Evolutionary conservation across 2,888 invertebrate species (phyloP).

Genomic region (Papilio protenor): DNA sequence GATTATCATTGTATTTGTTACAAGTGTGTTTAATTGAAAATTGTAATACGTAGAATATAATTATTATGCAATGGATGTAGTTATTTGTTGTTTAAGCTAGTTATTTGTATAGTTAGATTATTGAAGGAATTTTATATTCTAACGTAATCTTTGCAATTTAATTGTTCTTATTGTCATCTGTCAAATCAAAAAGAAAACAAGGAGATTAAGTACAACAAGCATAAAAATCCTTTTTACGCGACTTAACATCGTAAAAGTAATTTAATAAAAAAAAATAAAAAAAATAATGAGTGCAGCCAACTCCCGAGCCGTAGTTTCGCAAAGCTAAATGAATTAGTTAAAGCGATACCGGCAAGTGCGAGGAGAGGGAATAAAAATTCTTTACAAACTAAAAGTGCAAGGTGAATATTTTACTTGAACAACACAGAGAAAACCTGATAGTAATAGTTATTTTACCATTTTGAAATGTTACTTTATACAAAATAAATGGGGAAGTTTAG

Average conservation of each 20-base stretch:
- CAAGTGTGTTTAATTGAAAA: background rate
- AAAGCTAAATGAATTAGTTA: slow-evolving; percentile 30
- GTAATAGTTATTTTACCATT: background rate
- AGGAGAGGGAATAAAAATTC: slow-evolving; percentile 17
- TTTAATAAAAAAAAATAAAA: slow-evolving; percentile 9
- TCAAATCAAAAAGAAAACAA: background rate
- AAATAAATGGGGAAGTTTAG: too few species aligned
- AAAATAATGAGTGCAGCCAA: slow-evolving; percentile 25
- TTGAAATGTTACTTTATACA: too few species aligned
- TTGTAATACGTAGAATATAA: background rate
- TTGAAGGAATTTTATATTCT: background rate
- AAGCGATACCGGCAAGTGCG: slow-evolving; percentile 16
- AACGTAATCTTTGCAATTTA: background rate
- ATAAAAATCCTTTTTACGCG: slow-evolving; percentile 11
- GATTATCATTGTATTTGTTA: too few species aligned
- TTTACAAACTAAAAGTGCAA: slow-evolving; percentile 1
- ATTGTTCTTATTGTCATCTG: background rate
- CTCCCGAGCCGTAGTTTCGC: slow-evolving; percentile 20
- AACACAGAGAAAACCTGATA: slow-evolving; percentile 2
- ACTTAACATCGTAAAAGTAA: slow-evolving; percentile 17
- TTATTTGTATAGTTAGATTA: too few species aligned
- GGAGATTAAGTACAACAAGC: background rate
- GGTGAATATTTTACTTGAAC: background rate
- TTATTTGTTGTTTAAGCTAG: too few species aligned
- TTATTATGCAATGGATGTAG: background rate